phyloP scores from a whole-genome alignment of 2,888 invertebrate genomes.

The Macrosiphum euphorbiae region DNA sequence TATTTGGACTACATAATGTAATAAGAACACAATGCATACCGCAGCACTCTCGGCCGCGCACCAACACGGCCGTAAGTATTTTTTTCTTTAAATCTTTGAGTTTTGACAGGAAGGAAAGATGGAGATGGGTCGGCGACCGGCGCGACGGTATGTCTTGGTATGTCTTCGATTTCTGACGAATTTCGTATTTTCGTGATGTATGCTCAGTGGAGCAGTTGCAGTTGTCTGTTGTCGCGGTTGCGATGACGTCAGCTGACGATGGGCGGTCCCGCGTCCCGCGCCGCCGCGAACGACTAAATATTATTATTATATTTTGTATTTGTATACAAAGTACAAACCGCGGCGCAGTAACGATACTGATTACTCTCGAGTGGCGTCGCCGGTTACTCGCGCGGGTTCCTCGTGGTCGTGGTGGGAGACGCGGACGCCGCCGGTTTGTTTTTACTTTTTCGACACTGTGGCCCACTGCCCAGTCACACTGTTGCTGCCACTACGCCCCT shows the following conservation, averaged over 20 bases:
- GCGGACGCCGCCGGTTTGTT: not conserved
- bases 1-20: not conserved
- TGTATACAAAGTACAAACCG: not conserved
- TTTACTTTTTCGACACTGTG: not conserved
- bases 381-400: not conserved
- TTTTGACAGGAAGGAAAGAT: not conserved
- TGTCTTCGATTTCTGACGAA: not conserved
- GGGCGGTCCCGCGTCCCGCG: not conserved
- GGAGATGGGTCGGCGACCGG: not conserved
- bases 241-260: not conserved
- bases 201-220: too few relatives aligned
- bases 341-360: not conserved
- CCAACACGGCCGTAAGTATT: too few relatives aligned
- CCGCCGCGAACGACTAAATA: not conserved
- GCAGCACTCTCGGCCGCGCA: not conserved
- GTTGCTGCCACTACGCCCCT: not conserved
- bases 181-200: not conserved
- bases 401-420: conserved; percentile 13
- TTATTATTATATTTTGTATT: not conserved
- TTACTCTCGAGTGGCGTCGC: not conserved
- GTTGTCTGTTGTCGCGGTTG: not conserved
- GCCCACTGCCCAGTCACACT: not conserved
- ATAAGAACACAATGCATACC: not conserved
- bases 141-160: not conserved
- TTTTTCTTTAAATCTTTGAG: not conserved